A percentile compares a stretch with the other conserved stretches of the same genome.
phyloP scores from a whole-genome alignment of 2,888 invertebrate genomes.

The Apamea epomidion region DNA sequence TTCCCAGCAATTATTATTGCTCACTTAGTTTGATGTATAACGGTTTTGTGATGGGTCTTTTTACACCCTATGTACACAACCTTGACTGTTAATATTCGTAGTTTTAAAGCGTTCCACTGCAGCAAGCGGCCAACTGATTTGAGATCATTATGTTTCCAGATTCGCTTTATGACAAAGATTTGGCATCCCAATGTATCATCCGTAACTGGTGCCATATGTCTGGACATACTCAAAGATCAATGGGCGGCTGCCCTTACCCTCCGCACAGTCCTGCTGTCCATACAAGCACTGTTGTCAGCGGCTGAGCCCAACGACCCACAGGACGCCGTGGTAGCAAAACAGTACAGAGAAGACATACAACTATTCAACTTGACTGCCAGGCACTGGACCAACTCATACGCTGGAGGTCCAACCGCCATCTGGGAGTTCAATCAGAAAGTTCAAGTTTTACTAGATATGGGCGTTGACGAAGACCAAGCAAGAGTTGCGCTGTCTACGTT shows the following conservation, averaged over 20 bases:
- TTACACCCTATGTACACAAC: neutral
- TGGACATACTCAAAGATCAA: slow-evolving; percentile 99
- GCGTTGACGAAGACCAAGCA: slow-evolving; percentile 97
- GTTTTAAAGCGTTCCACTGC: neutral
- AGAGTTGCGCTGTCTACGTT: slow-evolving; percentile 97
- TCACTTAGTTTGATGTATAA: neutral
- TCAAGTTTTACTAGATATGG: slow-evolving; percentile 97
- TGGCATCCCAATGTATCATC: slow-evolving; percentile 99
- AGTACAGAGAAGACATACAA: slow-evolving; percentile 96
- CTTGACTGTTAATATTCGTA: neutral
- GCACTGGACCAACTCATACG: slow-evolving; percentile 99
- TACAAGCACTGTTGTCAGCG: slow-evolving; percentile 98
- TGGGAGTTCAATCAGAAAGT: slow-evolving; percentile 97
- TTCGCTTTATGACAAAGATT: slow-evolving; percentile 98
- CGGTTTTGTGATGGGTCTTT: neutral
- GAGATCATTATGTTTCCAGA: slow-evolving; percentile 89
- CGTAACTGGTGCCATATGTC: slow-evolving; percentile 99
- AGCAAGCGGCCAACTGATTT: slow-evolving; percentile 12
- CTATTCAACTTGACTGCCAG: slow-evolving; percentile 97
- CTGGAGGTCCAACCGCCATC: slow-evolving; percentile 92
- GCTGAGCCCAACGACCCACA: slow-evolving; percentile 98
- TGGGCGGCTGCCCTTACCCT: slow-evolving; percentile 99
- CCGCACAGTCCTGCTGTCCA: slow-evolving; percentile 97
- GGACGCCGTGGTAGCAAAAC: slow-evolving; percentile 99
- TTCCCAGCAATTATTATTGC: neutral